Base-by-base conservation (phyloP, 2,113 vertebrate species). In the Ophthalmotilapia sp. region DNA sequence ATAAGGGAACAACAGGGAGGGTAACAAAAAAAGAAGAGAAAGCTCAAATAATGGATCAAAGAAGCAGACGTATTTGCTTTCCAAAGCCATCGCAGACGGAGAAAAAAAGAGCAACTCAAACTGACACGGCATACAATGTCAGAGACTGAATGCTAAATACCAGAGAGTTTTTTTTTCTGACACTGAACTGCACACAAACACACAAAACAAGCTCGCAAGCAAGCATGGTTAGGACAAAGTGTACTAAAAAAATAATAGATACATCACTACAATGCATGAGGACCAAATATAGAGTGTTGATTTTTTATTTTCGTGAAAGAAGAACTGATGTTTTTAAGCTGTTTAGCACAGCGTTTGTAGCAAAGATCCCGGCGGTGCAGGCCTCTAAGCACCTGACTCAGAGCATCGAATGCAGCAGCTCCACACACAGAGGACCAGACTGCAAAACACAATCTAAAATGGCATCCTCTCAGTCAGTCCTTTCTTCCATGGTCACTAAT, bases 11-110 rank as follows among this genome's bases (percentile, higher is more conserved):
- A 91, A 90, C 88, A 31, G n/a, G 88, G 91, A 75, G 90, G 5
- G 91, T 83, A 88, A 93, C 85, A 92, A 92, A 91, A 91, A 91
- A 95, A 88, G 93, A 94, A 95, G 94, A 95, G 84, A 93, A 88
- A 93, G 91, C 94, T 96, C 87, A 94, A 94, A 96, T 90, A 84
- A 95, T 90, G 86, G 80, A 87, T 90, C 84, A 60, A 83, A 94
- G 80, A 94, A 94, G 92, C 92, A 89, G 77, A 90, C 9, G 60
- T 87, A 42, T 87, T 90, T 90, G 87, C 82, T 90, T 80, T 84
- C 81, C 81, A 91, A 92, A 94, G 93, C 91, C 88, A 93, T 79
- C n/a, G 21, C 92, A 93, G 88, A 90, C 12, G 68, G 79, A 91
- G 62, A 87, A 53, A 92, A 92, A 87, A 92, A 88, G 42, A 86